Conservation (phyloP, 2,113 vertebrate genomes). For the Propithecus coquereli region DNA sequence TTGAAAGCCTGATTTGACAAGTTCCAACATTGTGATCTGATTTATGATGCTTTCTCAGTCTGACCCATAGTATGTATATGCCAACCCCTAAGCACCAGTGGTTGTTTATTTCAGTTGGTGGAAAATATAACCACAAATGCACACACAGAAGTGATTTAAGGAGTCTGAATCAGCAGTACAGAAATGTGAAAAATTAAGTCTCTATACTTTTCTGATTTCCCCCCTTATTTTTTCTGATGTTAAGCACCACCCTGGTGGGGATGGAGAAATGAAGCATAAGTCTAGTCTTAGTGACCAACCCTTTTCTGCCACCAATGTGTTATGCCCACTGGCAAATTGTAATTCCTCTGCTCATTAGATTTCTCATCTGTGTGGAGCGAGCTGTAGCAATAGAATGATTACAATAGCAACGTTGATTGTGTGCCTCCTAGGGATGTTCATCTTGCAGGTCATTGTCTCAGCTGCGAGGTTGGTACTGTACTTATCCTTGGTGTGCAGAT, state of each 20-base stretch:
- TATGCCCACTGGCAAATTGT: not conserved
- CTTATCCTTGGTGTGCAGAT: not conserved
- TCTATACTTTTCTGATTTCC: not conserved
- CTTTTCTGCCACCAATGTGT: not conserved
- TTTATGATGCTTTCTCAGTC: not conserved
- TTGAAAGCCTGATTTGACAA: not conserved
- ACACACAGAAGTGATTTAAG: not conserved
- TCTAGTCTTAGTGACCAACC: not conserved
- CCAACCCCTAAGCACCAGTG: not conserved
- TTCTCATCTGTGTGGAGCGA: not conserved
- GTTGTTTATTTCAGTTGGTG: not conserved
- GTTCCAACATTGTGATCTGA: not conserved
- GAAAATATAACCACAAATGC: conserved; percentile 38
- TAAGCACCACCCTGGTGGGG: not conserved
- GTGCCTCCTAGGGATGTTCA: not conserved
- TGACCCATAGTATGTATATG: not conserved
- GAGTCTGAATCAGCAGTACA: conserved; percentile 10
- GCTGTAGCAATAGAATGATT: not conserved
- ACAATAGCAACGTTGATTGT: not conserved
- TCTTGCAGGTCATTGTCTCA: not conserved
- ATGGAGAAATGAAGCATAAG: not conserved
- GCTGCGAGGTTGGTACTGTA: not conserved
- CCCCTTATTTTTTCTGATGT: not conserved
- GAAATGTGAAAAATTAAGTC: not conserved
- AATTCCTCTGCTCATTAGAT: not conserved